phyloP scores from a whole-genome alignment of 2,113 vertebrate species.

The Todiramphus chloris region DNA sequence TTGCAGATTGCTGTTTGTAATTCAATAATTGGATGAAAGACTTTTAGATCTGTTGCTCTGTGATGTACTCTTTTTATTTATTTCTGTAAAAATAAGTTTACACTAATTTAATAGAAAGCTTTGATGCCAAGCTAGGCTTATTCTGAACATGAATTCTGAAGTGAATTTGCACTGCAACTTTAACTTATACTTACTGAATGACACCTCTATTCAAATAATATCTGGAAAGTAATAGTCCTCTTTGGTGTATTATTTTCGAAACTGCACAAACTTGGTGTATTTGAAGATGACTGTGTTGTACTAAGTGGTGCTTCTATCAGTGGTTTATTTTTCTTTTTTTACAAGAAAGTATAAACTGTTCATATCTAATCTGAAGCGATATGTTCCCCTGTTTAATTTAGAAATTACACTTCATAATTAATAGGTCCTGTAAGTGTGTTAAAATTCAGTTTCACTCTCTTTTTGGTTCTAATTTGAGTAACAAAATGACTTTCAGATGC shows the following conservation, averaged over 20 bases:
- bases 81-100: neutral
- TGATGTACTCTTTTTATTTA: neutral
- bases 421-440: neutral
- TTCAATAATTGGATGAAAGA: neutral
- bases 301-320: neutral
- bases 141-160: neutral
- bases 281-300: neutral
- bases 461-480: neutral
- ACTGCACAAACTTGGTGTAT: neutral
- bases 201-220: too few species aligned
- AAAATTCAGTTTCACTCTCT: neutral
- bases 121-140: neutral
- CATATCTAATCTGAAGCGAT: neutral
- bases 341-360: neutral
- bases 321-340: neutral
- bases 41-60: neutral
- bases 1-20: neutral
- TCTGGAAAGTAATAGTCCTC: neutral
- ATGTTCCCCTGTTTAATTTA: neutral
- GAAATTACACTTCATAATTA: neutral
- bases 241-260: neutral
- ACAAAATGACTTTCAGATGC: neutral
- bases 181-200: too few species aligned
- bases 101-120: neutral
- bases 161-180: neutral